Evolutionary conservation across 2,797 vertebrate genomes (phyloP), one percentile per base, ranked within the genome.

Genomic region (Micromesistius poutassou): DNA sequence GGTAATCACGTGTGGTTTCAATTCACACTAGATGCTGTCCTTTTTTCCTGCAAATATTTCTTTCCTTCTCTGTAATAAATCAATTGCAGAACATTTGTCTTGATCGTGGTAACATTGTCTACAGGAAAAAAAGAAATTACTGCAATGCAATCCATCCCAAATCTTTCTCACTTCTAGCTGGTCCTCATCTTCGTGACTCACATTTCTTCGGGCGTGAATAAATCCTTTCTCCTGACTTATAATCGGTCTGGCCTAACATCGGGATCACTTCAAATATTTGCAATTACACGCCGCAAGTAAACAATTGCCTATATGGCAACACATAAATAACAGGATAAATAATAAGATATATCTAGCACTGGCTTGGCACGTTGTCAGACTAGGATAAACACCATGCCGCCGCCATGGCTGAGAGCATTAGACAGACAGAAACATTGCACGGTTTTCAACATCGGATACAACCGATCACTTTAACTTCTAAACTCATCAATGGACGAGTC

Each of bases 61-160:
- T 46, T 25, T 62, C 55, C 55, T 62, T 62, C 55, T 62, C 55
- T n/a, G n/a, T 62, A 62, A 62, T 62, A 62, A 62, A 62, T 62
- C 22, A 62, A 62, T 62, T 5, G 2, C 22, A 62, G 55, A 62
- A 62, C 55, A 62, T 62, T 62, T 62, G 55, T 62, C 55, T 25
- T 62, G 22, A 19, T n/a, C 9, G 22, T 8, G 55, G 25, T 62
- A n/a, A 25, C 55, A 62, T 8, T 62, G 22, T 62, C 22, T 25
- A 25, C 55, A 62, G 22, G 2, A 62, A n/a, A 55, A 55, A 13
- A 22, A 50, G 3, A n/a, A 22, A 55, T n/a, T 5, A n/a, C 55
- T 62, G 55, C 55, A 62, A 62, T 62, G 55, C 14, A 62, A 62
- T 25, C n/a, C 55, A n/a, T 62, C 22, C 22, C 22, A n/a, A n/a